Percentiles rank a stretch among this genome's conserved stretches.
These are phyloP conservation scores for Cotesia vestalis DNA, from an alignment of 1,140 invertebrate species.

Conservation along the genomic window DNA sequence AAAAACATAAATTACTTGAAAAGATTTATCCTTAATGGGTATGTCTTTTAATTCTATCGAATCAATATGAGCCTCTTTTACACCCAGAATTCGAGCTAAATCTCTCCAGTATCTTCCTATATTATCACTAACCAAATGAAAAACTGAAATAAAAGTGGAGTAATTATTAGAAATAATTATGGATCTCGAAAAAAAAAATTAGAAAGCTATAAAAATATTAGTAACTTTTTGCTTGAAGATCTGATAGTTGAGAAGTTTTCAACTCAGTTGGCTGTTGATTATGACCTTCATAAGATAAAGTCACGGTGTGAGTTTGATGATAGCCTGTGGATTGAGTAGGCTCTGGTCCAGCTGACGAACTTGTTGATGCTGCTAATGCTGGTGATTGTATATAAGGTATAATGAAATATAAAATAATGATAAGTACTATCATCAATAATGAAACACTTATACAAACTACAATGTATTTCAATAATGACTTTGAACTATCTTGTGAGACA, in stretches of 20 bases:
- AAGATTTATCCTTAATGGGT: conserved; percentile 42
- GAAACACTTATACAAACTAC: not conserved
- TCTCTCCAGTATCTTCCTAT: conserved; percentile 68
- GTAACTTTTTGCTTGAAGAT: too few relatives aligned
- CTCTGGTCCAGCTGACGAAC: not conserved
- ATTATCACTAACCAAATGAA: conserved; percentile 53
- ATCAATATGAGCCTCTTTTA: conserved; percentile 67
- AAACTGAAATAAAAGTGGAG: conserved; percentile 48
- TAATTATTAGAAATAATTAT: conserved; percentile 27
- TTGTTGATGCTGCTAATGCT: conserved; percentile 13
- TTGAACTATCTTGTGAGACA: not conserved
- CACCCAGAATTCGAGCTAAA: conserved; percentile 64
- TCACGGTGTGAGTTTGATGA: not conserved
- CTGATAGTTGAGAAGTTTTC: not conserved
- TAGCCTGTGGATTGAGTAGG: not conserved
- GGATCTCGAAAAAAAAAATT: not conserved
- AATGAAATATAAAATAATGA: conserved; percentile 4
- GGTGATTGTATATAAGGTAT: conserved; percentile 11
- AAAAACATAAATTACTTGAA: conserved; percentile 1
- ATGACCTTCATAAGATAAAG: not conserved
- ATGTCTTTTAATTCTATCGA: conserved; percentile 58
- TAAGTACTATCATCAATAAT: not conserved
- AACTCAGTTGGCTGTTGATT: not conserved
- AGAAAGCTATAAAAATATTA: conserved; percentile 7
- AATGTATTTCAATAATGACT: not conserved